Conservation (phyloP, 2,113 vertebrate species). For the Cichladusa arquata region DNA sequence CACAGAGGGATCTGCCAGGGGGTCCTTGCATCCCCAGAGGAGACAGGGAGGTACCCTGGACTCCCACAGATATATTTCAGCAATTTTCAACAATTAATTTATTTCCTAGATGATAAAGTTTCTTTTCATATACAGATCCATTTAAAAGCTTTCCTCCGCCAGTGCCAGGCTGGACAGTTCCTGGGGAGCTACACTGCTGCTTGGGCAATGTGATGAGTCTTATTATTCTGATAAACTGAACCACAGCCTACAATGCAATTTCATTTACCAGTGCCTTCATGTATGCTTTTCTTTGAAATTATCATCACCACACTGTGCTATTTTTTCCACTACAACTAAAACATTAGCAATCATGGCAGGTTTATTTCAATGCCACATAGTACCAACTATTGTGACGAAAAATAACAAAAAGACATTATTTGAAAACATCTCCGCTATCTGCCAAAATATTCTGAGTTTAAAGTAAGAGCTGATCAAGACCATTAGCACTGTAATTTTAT, state of each 20-base stretch:
- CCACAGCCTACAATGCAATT: not conserved
- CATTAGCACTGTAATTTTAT: not conserved
- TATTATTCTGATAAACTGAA: not conserved
- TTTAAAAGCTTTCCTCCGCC: not conserved
- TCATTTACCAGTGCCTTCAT: not conserved
- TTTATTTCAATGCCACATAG: not conserved
- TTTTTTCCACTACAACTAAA: not conserved
- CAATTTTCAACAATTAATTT: not conserved
- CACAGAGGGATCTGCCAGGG: too few species aligned
- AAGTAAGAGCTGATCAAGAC: not conserved
- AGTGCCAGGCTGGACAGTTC: not conserved
- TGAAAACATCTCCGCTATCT: not conserved
- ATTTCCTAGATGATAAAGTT: not conserved
- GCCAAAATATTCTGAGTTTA: not conserved
- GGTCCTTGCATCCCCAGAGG: too few species aligned
- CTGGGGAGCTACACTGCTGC: not conserved
- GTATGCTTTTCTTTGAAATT: not conserved
- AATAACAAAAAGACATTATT: not conserved
- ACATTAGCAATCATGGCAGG: not conserved
- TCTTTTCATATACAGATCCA: not conserved
- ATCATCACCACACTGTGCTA: rapidly evolving
- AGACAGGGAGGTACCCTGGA: too few species aligned
- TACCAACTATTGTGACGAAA: not conserved
- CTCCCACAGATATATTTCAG: not conserved
- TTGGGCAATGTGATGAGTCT: not conserved